Evolutionary conservation across 2,888 invertebrate species (phyloP), one percentile per base, ranked within the genome.

Genomic region (Diaphora mendica): DNA sequence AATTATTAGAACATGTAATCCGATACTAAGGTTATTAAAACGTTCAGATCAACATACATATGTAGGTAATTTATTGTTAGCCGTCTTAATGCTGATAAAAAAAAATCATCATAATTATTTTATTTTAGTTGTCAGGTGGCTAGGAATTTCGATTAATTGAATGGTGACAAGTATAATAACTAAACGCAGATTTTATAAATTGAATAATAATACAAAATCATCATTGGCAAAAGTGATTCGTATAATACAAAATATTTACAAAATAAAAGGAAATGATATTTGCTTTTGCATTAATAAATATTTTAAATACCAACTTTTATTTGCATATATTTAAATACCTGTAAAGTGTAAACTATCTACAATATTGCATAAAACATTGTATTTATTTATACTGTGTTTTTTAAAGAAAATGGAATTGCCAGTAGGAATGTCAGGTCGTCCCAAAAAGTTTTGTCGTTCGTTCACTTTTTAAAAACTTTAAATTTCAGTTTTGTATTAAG

Each of bases 1-100:
- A 72, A 77, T 82, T 73, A 70, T 42, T 73, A 59, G 23, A 77
- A 71, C 72, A 76, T 77, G 82, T 71, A 82, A 84, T 8, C 20
- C 59, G 72, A 81, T 78, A 79, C 68, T 35, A 67, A 74, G 75
- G 73, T 65, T 69, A 75, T 78, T 75, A 71, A 33, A 39, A n/a
- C 44, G 0, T 66, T 48, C 0, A 62, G n/a, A 33, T 64, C 39
- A 42, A 13, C 9, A 68, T 44, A 3, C 2, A 55, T 35, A 20
- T 44, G 7, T 30, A 62, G 15, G 59, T 62, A 30, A 26, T 62
- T 62, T 30, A 62, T 62, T 55, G 9, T 55, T 55, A 8, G 4
- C 9, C 8, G 5, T 20, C 51, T n/a, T n/a, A 4, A 0, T 55
- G 23, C n/a, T 55, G 8, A 51, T 51, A 51, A 51, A 55, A 55